These are phyloP conservation scores for Pomacea canaliculata DNA, from an alignment of 2,888 invertebrate genomes.

Conservation along the genomic window DNA sequence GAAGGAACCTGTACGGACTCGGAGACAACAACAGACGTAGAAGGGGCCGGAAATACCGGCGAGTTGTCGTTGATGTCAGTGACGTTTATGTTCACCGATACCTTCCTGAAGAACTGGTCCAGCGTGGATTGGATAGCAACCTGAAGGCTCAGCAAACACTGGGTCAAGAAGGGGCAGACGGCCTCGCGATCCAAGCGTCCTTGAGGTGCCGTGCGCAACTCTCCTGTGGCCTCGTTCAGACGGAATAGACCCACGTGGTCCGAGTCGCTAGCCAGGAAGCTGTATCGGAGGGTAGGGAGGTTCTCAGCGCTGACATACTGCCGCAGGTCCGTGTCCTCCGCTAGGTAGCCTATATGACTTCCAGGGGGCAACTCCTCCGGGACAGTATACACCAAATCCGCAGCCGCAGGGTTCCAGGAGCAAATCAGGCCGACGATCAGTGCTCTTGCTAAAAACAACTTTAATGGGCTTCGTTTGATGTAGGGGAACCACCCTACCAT, in stretches of 20 bases:
- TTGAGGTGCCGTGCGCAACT: conserved; percentile 38
- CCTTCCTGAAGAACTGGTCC: conserved; percentile 52
- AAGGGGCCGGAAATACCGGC: conserved; percentile 49
- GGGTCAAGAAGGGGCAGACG: conserved; percentile 44
- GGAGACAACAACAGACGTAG: conserved; percentile 45
- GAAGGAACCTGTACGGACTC: conserved; percentile 47
- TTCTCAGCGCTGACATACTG: conserved; percentile 39
- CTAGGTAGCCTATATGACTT: conserved; percentile 49
- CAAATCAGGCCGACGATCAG: not conserved
- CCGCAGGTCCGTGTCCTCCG: conserved; percentile 46
- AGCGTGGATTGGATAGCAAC: conserved; percentile 53
- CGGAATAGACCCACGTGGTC: conserved; percentile 42
- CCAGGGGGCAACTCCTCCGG: conserved; percentile 32
- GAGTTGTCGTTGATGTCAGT: conserved; percentile 64
- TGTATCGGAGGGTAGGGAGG: conserved; percentile 45
- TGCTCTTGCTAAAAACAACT: too few species aligned
- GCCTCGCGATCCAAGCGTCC: conserved; percentile 49
- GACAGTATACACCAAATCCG: conserved; percentile 29
- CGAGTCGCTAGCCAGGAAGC: conserved; percentile 45
- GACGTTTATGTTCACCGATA: conserved; percentile 56
- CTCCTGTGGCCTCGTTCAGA: conserved; percentile 48
- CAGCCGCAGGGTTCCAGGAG: not conserved
- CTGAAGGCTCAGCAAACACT: conserved; percentile 48
- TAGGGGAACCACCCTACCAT: too few species aligned
- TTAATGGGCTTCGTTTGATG: too few species aligned